Evolutionary conservation across 2,113 vertebrate genomes (phyloP), one percentile per base, ranked within the genome.

Genomic region (Cyanoramphus novaezelandiae): DNA sequence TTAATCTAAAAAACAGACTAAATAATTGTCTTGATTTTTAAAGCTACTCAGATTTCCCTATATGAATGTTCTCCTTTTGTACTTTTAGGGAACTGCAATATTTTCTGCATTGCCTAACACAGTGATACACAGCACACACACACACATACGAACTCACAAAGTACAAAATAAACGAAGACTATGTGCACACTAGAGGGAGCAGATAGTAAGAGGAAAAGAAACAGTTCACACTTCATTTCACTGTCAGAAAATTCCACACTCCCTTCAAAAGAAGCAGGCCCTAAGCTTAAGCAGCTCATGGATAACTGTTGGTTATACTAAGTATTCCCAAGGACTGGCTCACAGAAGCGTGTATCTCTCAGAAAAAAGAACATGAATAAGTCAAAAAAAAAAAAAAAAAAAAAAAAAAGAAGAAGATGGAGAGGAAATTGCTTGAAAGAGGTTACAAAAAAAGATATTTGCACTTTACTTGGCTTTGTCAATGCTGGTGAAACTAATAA

Each of bases 111-210:
- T 74, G 27, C 60, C 21, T 52, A 41, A 37, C 18, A 16, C 19
- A 19, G 16, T 5, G 55, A 8, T 52, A 27, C 1, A 0, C 0
- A 1, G 43, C 65, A 71, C 7, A 19, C 23, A 68, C 8, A 16
- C 20, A 41, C 52, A 43, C 47, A 78, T 27, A 63, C 23, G n/a
- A 7, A 35, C 8, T 60, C 55, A 44, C 6, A 28, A 15, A 13
- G 24, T 50, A 44, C 21, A 57, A 17, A 75, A 57, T 31, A 43
- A 35, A 77, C 44, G 33, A 17, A 27, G 18, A 27, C 10, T 28
- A 4, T 21, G 37, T 39, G 13, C 27, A 59, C 60, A 23, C 39
- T 79, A 52, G 18, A 93, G 60, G 41, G 25, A 86, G 55, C 25
- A 71, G 44, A 12, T n/a, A 90, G 59, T 7, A 29, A 55, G 9